A percentile compares a stretch with the other conserved stretches of the same genome.
These are phyloP conservation scores for Ramphastos sulfuratus DNA, from an alignment of 2,113 vertebrate species.

Conservation along the genomic window DNA sequence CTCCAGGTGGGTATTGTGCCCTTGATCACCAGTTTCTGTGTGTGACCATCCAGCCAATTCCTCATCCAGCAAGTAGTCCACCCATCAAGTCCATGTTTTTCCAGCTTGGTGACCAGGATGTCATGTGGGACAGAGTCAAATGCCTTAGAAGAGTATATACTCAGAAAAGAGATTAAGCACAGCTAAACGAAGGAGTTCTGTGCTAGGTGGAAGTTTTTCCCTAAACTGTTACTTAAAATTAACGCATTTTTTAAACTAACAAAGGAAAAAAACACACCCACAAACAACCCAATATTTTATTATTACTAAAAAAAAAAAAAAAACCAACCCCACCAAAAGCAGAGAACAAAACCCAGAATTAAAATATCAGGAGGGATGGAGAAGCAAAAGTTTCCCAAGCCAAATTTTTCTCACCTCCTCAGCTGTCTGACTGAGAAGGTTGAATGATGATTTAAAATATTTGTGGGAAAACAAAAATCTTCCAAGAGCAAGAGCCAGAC, in stretches of 20 bases:
- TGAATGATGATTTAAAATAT: neutral
- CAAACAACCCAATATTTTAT: too few species aligned
- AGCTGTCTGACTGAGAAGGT: neutral
- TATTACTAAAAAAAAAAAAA: neutral
- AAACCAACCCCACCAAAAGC: neutral
- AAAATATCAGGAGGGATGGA: neutral
- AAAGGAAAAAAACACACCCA: neutral
- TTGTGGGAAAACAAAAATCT: neutral
- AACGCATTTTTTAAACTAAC: neutral
- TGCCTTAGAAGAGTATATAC: neutral
- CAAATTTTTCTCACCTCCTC: neutral
- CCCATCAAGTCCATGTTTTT: too few species aligned
- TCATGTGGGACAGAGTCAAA: too few species aligned
- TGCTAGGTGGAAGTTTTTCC: neutral
- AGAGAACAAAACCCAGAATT: neutral
- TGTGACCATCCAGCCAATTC: too few species aligned
- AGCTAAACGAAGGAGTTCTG: neutral
- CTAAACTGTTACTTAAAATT: neutral
- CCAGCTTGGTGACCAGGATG: too few species aligned
- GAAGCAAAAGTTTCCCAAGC: neutral
- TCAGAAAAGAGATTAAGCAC: neutral
- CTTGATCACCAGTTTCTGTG: too few species aligned
- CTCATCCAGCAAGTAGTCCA: too few species aligned
- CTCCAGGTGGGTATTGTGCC: too few species aligned
- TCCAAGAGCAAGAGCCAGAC: neutral